Percentiles rank a stretch among this genome's conserved stretches.
Evolutionary conservation across 2,113 vertebrate genomes (phyloP).

Genomic region (Toxotes jaculatrix): DNA sequence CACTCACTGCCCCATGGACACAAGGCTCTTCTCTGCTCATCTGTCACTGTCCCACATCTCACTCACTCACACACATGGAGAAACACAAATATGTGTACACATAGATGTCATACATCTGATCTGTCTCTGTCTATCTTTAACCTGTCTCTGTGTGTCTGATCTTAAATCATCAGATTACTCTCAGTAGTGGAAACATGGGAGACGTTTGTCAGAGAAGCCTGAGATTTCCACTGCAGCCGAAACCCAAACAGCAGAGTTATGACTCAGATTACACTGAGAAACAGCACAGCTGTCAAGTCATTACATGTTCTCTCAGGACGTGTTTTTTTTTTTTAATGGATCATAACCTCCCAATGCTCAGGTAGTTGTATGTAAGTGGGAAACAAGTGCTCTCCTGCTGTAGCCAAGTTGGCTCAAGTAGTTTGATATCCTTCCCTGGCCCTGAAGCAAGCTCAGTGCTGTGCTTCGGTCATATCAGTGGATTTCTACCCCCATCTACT

Average conservation of each 20-base stretch:
- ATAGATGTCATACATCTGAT: conserved; percentile 45
- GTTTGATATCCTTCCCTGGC: neutral
- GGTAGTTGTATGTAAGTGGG: neutral
- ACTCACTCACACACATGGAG: conserved; percentile 26
- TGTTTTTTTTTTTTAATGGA: neutral
- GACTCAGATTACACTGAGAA: neutral
- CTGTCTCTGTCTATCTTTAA: conserved; percentile 66
- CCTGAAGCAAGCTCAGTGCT: neutral
- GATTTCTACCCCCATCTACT: conserved; percentile 79
- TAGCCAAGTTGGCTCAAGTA: conserved; percentile 21
- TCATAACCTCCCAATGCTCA: neutral
- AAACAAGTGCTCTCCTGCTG: conserved; percentile 11
- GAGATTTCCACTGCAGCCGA: neutral
- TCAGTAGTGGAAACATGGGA: conserved; percentile 1
- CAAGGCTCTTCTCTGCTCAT: conserved; percentile 66
- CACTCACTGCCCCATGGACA: conserved; percentile 67
- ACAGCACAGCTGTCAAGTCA: neutral
- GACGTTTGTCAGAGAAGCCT: neutral
- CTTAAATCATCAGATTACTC: conserved; percentile 41
- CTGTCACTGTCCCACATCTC: conserved; percentile 75
- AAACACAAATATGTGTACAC: conserved; percentile 34
- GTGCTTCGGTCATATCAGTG: conserved; percentile 33
- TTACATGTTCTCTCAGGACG: neutral
- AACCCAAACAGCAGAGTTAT: neutral
- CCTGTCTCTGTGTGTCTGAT: conserved; percentile 46